Percentiles rank a stretch among this genome's conserved stretches.
These are phyloP conservation scores for Steinernema khuongi DNA, from an alignment of 1,140 invertebrate species.

Conservation along the genomic window DNA sequence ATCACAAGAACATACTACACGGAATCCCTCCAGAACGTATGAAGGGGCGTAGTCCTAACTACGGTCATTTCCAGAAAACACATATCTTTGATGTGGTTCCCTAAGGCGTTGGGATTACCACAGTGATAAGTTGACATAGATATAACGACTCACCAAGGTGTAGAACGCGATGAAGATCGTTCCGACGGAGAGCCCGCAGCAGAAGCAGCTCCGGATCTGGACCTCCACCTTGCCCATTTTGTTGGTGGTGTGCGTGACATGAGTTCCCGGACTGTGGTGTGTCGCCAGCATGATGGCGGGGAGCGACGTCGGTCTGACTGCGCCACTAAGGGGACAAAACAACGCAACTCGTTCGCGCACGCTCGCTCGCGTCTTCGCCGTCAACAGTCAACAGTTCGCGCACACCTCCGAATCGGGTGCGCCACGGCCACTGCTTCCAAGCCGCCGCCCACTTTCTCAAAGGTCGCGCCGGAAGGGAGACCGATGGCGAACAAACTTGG, in stretches of 20 bases:
- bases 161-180: conserved; percentile 53
- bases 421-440: background rate
- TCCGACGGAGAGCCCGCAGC: conserved; percentile 51
- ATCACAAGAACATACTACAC: too few relatives aligned
- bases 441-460: background rate
- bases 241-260: conserved; percentile 1
- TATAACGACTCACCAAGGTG: conserved; percentile 47
- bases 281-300: background rate
- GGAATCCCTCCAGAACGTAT: too few relatives aligned
- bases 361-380: background rate
- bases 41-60: too few relatives aligned
- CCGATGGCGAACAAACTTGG: background rate
- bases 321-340: background rate
- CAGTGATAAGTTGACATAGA: background rate
- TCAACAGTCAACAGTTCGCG: too few relatives aligned
- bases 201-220: conserved; percentile 54
- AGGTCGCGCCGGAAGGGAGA: conserved; percentile 12
- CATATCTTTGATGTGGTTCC: too few relatives aligned
- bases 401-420: conserved; percentile 16
- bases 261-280: background rate
- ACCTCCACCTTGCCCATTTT: conserved; percentile 57
- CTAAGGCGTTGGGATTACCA: too few relatives aligned
- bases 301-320: conserved; percentile 3
- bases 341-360: conserved; percentile 5
- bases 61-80: too few relatives aligned